These are phyloP conservation scores for Danio tinwini DNA, from an alignment of 2,797 vertebrate genomes.

Conservation along the genomic window DNA sequence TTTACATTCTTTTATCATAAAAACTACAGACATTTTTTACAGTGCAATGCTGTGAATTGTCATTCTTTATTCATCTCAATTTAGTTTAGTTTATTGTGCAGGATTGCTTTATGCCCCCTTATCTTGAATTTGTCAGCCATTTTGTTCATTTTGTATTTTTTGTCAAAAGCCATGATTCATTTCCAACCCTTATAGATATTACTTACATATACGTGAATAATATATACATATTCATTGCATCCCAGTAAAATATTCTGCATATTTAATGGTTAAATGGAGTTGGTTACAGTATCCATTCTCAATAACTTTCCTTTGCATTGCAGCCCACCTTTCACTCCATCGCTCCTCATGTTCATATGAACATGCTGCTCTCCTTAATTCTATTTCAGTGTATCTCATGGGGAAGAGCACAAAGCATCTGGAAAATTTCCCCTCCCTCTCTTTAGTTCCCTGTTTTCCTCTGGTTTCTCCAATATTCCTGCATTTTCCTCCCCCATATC, in stretches of 20 bases:
- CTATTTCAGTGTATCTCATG: conserved; percentile 56
- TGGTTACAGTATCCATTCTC: background rate
- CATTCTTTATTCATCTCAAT: too few species aligned
- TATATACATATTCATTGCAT: background rate
- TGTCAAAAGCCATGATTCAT: too few species aligned
- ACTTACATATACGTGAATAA: background rate
- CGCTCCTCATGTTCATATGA: conserved; percentile 15
- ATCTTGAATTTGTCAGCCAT: too few species aligned
- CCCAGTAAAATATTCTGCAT: background rate
- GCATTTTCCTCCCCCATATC: conserved; percentile 2
- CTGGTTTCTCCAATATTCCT: background rate
- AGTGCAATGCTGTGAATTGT: too few species aligned
- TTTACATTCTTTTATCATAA: too few species aligned
- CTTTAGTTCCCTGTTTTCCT: conserved; percentile 23
- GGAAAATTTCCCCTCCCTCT: conserved; percentile 35
- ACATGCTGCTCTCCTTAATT: conserved; percentile 50
- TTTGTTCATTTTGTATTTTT: too few species aligned
- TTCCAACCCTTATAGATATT: too few species aligned
- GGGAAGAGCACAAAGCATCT: conserved; percentile 51
- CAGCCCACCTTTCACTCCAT: background rate
- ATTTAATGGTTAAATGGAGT: background rate
- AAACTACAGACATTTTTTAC: too few species aligned
- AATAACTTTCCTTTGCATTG: background rate
- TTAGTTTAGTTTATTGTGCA: too few species aligned
- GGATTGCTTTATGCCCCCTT: too few species aligned